phyloP scores from a whole-genome alignment of 1,140 invertebrate species.

The Macrobrachium nipponense region DNA sequence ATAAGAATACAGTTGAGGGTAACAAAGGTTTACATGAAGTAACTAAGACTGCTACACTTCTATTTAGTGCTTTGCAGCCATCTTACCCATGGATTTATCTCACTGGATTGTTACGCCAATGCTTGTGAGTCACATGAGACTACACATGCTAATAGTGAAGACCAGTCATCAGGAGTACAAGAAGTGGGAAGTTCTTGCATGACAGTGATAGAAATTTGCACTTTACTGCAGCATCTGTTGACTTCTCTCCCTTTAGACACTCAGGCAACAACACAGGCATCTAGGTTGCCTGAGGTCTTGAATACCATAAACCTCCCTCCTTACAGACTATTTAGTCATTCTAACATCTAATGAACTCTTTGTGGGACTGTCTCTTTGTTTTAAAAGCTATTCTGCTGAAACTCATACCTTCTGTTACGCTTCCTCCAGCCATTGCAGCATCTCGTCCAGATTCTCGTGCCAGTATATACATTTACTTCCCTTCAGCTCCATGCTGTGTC shows the following conservation, averaged over 20 bases:
- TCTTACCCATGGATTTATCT: slow-evolving; percentile 81
- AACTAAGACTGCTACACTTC: slow-evolving; percentile 85
- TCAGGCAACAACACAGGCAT: slow-evolving; percentile 62
- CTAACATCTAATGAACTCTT: slow-evolving; percentile 54
- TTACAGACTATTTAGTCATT: slow-evolving; percentile 57
- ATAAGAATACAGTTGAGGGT: slow-evolving; percentile 30
- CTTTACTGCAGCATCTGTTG: slow-evolving; percentile 82
- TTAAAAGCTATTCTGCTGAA: slow-evolving; percentile 62
- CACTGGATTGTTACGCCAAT: slow-evolving; percentile 34
- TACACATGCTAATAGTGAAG: neutral
- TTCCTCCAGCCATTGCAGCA: slow-evolving; percentile 35
- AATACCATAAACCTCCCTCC: slow-evolving; percentile 57
- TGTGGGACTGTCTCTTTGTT: slow-evolving; percentile 62
- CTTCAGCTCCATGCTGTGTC: slow-evolving; percentile 39
- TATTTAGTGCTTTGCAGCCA: slow-evolving; percentile 87
- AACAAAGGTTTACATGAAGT: slow-evolving; percentile 70
- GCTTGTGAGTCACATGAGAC: slow-evolving; percentile 30
- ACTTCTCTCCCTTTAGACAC: slow-evolving; percentile 85
- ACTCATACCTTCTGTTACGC: slow-evolving; percentile 60
- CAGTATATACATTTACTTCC: slow-evolving; percentile 48
- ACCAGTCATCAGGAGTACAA: slow-evolving; percentile 25
- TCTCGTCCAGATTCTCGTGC: slow-evolving; percentile 56
- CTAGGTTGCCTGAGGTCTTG: slow-evolving; percentile 58
- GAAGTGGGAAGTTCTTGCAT: slow-evolving; percentile 66
- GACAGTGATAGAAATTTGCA: slow-evolving; percentile 73